Percentiles rank a stretch among this genome's conserved stretches.
These are phyloP conservation scores for Leucozona laternaria DNA, from an alignment of 2,888 invertebrate species.

Conservation along the genomic window DNA sequence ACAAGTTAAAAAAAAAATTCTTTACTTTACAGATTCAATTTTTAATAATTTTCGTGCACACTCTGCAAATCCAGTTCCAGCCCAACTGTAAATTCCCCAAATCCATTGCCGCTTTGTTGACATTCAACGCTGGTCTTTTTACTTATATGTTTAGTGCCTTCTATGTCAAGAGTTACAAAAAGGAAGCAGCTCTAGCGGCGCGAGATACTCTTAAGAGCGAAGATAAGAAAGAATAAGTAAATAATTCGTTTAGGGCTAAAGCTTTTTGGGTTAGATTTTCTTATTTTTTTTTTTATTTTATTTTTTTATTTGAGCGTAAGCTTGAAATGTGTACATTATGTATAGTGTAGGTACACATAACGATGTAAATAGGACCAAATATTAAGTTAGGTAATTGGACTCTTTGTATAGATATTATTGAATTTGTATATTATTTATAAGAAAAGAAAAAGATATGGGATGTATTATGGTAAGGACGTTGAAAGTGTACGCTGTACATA, in stretches of 20 bases:
- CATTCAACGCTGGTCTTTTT: constrained; percentile 88
- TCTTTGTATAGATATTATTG: constrained; percentile 5
- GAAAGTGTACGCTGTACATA: not conserved
- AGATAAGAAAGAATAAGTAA: constrained; percentile 61
- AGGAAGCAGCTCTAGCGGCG: constrained; percentile 79
- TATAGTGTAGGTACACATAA: no score
- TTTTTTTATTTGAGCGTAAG: constrained; percentile 31
- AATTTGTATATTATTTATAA: constrained; percentile 31
- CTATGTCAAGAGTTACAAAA: constrained; percentile 88
- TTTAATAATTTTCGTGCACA: constrained; percentile 89
- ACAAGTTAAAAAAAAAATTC: not conserved
- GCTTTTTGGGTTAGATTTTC: constrained; percentile 19
- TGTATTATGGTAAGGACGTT: not conserved
- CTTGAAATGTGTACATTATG: constrained; percentile 55
- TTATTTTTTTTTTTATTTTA: constrained; percentile 3
- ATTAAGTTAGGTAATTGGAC: constrained; percentile 70
- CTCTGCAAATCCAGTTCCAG: constrained; percentile 87
- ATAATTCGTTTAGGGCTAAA: not conserved
- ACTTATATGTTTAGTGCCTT: constrained; percentile 92
- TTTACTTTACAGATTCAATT: constrained; percentile 88
- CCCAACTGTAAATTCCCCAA: constrained; percentile 90
- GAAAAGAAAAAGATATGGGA: not conserved
- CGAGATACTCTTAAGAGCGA: constrained; percentile 78
- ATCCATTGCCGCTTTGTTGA: constrained; percentile 87
- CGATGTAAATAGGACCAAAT: constrained; percentile 75